A percentile compares a stretch with the other conserved stretches of the same genome.
Conservation (phyloP, 2,113 vertebrate species). For the Mastomys coucha region DNA sequence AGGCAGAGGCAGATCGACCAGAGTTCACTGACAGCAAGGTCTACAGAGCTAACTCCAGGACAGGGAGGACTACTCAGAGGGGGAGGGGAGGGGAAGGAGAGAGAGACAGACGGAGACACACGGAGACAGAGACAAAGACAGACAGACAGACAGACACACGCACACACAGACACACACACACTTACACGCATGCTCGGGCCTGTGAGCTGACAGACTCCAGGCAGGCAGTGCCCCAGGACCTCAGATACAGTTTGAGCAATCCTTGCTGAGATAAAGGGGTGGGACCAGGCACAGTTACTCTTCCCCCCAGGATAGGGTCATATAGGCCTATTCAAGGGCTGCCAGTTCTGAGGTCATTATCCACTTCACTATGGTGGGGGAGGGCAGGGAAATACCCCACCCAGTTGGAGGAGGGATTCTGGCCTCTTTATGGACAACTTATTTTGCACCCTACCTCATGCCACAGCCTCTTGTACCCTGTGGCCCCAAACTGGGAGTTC, state of each 20-base stretch:
- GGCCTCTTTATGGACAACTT: not conserved
- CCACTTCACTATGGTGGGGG: not conserved
- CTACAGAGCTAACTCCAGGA: not conserved
- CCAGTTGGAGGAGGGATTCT: not conserved
- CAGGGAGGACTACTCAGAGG: not conserved
- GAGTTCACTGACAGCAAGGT: not conserved
- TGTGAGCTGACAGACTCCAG: not conserved
- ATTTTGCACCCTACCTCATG: not conserved
- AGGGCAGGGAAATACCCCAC: not conserved
- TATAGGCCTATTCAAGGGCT: not conserved
- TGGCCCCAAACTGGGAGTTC: not conserved
- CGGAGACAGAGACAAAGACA: too few relatives aligned
- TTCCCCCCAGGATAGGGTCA: not conserved
- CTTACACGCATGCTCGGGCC: too few relatives aligned
- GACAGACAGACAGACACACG: too few relatives aligned
- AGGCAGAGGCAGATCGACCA: not conserved
- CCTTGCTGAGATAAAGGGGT: not conserved
- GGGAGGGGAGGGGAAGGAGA: too few relatives aligned
- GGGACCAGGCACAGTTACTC: not conserved
- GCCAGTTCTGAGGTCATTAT: conserved; percentile 55
- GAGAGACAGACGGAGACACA: not conserved
- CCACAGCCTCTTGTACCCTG: not conserved
- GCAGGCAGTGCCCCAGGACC: not conserved
- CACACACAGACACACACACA: too few relatives aligned
- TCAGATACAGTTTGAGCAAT: not conserved